Base-by-base conservation (phyloP, 2,113 vertebrate species). In the Mesitornis unicolor region DNA sequence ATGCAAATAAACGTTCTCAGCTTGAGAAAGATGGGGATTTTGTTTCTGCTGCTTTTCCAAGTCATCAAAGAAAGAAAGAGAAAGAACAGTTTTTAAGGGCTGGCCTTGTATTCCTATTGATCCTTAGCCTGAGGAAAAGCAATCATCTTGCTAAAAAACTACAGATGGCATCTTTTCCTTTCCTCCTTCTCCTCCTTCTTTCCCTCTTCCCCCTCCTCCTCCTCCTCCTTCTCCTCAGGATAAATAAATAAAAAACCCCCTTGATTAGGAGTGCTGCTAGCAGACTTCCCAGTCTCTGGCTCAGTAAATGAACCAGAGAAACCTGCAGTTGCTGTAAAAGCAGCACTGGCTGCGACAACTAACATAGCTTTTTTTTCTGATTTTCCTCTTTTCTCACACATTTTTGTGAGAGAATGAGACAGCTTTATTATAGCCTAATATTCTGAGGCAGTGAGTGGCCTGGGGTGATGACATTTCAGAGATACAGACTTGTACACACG, bases 361-460 rank as follows among this genome's bases (percentile, higher is more conserved):
- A 82, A 67, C 10, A 16, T 67, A 43, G n/a, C 2, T 89, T 77
- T 87, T 87, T 69, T 80, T 79, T 36, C 56, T 26, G 70, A 74
- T 87, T 94, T 93, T 85, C 59, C 20, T 89, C 78, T 95, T 95
- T 92, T 91, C 63, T 95, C 26, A 48, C 92, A 79, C 70, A 48
- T 90, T 95, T 96, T 87, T 94, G 74, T 94, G 80, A 83, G 63
- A 89, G 89, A 93, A 79, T 17, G 57, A 97, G 89, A 95, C 78
- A 87, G 77, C 63, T 95, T 96, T 95, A 90, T 97, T 94, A 94
- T 47, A 89, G 65, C 57, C 53, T 87, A 92, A 94, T 95, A 82
- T 90, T 96, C 77, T 82, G 67, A 97, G 89, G 75, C 81, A 91
- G 36, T 83, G 81, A 93, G 91, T 80, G 94, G 84, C 73, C 89